Evolutionary conservation across 2,888 invertebrate species (phyloP), one percentile per base, ranked within the genome.

Genomic region (Tanypteryx hageni): DNA sequence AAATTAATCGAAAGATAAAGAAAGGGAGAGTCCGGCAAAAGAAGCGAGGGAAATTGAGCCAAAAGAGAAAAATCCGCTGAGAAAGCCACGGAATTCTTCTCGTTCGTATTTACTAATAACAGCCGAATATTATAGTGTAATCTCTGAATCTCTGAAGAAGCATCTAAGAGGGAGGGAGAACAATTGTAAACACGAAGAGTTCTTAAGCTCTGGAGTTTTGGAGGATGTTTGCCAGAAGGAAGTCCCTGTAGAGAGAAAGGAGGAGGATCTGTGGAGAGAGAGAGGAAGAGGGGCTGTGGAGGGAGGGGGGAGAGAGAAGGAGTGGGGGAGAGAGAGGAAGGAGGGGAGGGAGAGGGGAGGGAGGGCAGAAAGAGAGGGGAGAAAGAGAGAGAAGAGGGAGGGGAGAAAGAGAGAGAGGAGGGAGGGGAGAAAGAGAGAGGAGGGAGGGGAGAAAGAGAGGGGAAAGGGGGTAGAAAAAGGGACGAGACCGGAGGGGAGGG

Each of bases 191-290:
- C 83, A 83, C 11, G 27, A 83, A 57, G 57, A 83, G 83, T 44
- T 83, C 83, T 83, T 83, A 83, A 83, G 83, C 83, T 57, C 82
- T 44, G 31, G 56, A 83, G 83, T 44, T 83, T 83, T 83, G 57
- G 83, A 83, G 83, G 44, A 44, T 83, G 83, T 83, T 83, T 83
- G 83, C 83, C 16, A 44, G 83, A 83, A 83, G 83, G 83, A 83
- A 57, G 16, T 9, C 56, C 44, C 83, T 7, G 13, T 64, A 11
- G 64, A 64, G n/a, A n/a, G n/a, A n/a, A n/a, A 57, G 57, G 83
- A 57, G 1, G 83, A 31, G 27, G 56, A 18, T 14, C 9, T 7
- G 56, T 44, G 14, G 83, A 56, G 5, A 56, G 11, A 14, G 44
- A n/a, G n/a, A 57, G 57, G 83, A 57, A 7, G 83, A 31, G 27